These are phyloP conservation scores for Scaptomyza graminum DNA, from an alignment of 1,140 invertebrate species.

Conservation along the genomic window DNA sequence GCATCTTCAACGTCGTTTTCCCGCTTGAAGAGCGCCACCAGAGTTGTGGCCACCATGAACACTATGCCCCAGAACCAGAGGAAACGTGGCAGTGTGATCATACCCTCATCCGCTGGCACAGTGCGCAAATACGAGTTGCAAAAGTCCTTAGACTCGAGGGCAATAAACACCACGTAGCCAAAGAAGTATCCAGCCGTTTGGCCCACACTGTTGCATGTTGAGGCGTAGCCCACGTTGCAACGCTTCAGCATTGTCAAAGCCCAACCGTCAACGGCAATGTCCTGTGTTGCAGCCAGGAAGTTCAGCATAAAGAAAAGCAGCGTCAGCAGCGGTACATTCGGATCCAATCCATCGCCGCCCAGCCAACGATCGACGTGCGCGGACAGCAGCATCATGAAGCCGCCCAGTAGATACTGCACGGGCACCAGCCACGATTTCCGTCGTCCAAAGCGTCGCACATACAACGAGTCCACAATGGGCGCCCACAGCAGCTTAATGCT, in stretches of 20 bases:
- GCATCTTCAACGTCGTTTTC: constrained; percentile 87
- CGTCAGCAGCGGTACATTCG: constrained; percentile 93
- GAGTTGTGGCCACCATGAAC: constrained; percentile 95
- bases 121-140: constrained; percentile 96
- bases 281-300: constrained; percentile 99
- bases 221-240: constrained; percentile 99
- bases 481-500: constrained; percentile 99
- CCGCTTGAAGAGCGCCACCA: constrained; percentile 95
- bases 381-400: constrained; percentile 94
- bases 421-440: constrained; percentile 98
- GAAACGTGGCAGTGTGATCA: constrained; percentile 96
- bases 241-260: constrained; percentile 98
- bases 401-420: constrained; percentile 93
- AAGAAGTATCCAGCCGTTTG: constrained; percentile 99
- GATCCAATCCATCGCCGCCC: constrained; percentile 87
- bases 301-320: constrained; percentile 95
- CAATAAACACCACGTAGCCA: constrained; percentile 98
- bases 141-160: constrained; percentile 98
- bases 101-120: constrained; percentile 87
- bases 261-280: constrained; percentile 99
- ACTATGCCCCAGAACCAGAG: constrained; percentile 97
- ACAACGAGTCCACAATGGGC: constrained; percentile 97
- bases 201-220: constrained; percentile 99
- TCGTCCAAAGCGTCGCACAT: constrained; percentile 92
- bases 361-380: constrained; percentile 90